Base-by-base conservation (phyloP, 2,797 vertebrate species). In the Alectoris magna region DNA sequence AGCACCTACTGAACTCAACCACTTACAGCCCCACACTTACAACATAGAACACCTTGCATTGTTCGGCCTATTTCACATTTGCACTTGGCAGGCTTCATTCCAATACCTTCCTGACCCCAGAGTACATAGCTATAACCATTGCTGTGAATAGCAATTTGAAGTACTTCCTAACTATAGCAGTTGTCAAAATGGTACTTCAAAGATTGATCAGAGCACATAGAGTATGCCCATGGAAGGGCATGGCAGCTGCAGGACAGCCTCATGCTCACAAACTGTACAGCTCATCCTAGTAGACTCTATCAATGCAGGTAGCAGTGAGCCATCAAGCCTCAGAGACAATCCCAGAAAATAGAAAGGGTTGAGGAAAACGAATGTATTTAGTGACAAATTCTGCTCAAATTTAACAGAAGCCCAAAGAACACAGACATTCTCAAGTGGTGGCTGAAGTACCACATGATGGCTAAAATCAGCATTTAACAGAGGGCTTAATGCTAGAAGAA, bases 401-500 rank as follows among this genome's bases (percentile, higher is more conserved):
- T 71, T n/a, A 87, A 59, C 17, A 85, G 48, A 69, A 29, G 27
- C 15, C 51, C 15, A 29, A 29, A 53, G 27, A 70, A 85, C 26
- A 72, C 6, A 29, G 8, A n/a, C 14, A n/a, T 46, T 79, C 78
- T 58, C 29, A 38, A 95, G 34, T 9, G 60, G 51, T 43, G 18
- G 41, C 34, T 63, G 70, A 81, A 64, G 88, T 60, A 60, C 34
- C 24, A 62, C 39, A 43, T 31, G 19, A 64, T 43, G 19, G 36
- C 39, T 60, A 74, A 81, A 70, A 92, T 60, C 39, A 63, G 8
- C 67, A 69, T 48, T 43, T 83, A 87, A 87, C 26, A 46, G 36
- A 58, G 75, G 27, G 29, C 73, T 90, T 78, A 92, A 73, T 58
- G 43, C 5, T 14, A 44, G 79, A 94, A 66, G 36, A 81, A 64